Conservation (phyloP, 2,113 vertebrate genomes). For the Brachypodius melanocephalos region DNA sequence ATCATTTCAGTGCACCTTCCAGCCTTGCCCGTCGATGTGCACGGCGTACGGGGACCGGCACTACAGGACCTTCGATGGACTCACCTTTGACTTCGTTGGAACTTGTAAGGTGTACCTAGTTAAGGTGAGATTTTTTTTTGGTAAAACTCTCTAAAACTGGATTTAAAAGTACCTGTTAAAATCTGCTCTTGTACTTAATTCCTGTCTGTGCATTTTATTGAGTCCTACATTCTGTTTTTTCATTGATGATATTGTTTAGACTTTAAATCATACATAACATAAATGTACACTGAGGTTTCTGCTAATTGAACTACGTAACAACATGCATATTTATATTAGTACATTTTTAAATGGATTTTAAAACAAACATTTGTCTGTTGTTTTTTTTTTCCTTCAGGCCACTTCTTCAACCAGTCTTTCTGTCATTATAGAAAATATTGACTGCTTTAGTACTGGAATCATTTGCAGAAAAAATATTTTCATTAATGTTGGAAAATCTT, state of each 20-base stretch:
- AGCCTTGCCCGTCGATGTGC: conserved; percentile 92
- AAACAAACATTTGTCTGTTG: not conserved
- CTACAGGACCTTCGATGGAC: conserved; percentile 91
- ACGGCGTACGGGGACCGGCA: conserved; percentile 90
- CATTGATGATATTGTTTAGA: not conserved
- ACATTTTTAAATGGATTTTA: not conserved
- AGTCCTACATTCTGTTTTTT: not conserved
- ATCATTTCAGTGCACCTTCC: conserved; percentile 87
- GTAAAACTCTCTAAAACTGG: not conserved
- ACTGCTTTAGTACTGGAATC: conserved; percentile 86
- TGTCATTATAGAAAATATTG: conserved; percentile 84
- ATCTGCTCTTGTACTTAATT: not conserved
- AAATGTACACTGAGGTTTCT: not conserved
- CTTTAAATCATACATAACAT: not conserved
- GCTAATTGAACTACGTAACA: not conserved
- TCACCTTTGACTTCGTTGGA: conserved; percentile 90
- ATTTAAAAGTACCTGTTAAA: not conserved
- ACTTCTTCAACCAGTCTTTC: conserved; percentile 78
- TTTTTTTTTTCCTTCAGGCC: conserved; percentile 71
- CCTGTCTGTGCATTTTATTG: not conserved
- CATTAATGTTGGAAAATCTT: conserved; percentile 81
- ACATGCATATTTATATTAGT: not conserved
- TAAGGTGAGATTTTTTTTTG: conserved; percentile 79
- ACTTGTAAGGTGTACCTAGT: conserved; percentile 88
- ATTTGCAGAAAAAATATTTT: conserved; percentile 89